Conservation (phyloP, 2,888 invertebrate genomes). For the Protophormia terraenovae region DNA sequence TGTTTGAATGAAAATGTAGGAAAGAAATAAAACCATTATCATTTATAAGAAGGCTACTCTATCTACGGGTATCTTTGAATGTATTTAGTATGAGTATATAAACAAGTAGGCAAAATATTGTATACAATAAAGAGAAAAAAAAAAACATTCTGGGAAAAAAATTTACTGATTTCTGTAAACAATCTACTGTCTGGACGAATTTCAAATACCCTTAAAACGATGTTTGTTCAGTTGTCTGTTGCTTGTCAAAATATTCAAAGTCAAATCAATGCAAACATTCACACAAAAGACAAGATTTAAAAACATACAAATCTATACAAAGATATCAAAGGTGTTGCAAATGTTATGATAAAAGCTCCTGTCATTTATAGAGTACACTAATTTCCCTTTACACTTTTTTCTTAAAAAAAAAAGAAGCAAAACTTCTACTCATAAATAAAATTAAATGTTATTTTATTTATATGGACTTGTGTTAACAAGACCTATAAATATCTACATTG, state of each 20-base stretch:
- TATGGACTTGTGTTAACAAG: conserved; percentile 66
- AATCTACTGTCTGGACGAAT: background rate
- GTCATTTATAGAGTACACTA: background rate
- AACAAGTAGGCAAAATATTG: background rate
- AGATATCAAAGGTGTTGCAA: too few species aligned
- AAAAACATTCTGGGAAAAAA: background rate
- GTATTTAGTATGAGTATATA: background rate
- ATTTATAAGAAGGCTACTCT: conserved; percentile 8
- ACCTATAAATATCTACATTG: conserved; percentile 25
- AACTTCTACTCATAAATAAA: conserved; percentile 73
- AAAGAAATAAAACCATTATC: conserved; percentile 33
- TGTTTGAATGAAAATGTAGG: background rate
- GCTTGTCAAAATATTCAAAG: background rate
- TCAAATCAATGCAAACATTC: background rate
- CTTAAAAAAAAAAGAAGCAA: background rate
- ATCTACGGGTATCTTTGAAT: background rate
- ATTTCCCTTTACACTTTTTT: background rate
- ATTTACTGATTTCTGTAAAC: background rate
- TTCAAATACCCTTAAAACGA: background rate
- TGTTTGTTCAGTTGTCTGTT: background rate
- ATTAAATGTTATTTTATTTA: conserved; percentile 78
- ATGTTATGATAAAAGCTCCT: background rate
- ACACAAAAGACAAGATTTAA: background rate
- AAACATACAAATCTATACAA: background rate
- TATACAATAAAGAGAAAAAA: background rate